Conservation (phyloP, 1,140 invertebrate genomes). For the Lordiphosa stackelbergi region DNA sequence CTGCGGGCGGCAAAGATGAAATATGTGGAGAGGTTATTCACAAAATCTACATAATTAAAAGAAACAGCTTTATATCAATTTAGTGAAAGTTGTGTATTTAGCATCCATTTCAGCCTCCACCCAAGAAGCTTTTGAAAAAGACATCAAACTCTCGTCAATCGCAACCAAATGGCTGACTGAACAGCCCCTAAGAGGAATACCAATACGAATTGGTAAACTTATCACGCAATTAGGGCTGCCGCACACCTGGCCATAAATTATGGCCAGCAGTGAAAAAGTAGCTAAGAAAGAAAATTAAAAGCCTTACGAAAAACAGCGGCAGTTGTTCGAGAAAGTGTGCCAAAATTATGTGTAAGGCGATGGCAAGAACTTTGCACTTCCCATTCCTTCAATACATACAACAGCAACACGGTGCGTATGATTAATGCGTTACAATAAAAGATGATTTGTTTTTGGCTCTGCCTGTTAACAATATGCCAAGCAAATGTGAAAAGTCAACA, state of each 20-base stretch:
- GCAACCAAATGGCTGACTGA: conserved; percentile 25
- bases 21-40: no score
- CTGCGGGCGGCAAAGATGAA: no score
- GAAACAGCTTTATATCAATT: neutral
- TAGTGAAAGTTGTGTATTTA: no score
- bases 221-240: conserved; percentile 65
- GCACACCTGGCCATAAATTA: conserved; percentile 63
- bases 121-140: neutral
- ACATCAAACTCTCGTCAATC: conserved; percentile 48
- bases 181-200: conserved; percentile 14
- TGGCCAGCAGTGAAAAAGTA: conserved; percentile 40
- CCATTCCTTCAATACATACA: conserved; percentile 24
- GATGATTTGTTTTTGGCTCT: conserved; percentile 61
- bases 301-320: neutral
- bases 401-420: conserved; percentile 45
- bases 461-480: conserved; percentile 35
- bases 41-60: neutral
- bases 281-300: conserved; percentile 46
- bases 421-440: conserved; percentile 72
- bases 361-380: conserved; percentile 50
- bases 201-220: conserved; percentile 62
- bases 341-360: conserved; percentile 41
- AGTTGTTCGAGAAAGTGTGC: conserved; percentile 9
- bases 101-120: neutral
- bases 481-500: conserved; percentile 62